Base-by-base conservation (phyloP, 2,797 vertebrate genomes). In the Alosa sapidissima region DNA sequence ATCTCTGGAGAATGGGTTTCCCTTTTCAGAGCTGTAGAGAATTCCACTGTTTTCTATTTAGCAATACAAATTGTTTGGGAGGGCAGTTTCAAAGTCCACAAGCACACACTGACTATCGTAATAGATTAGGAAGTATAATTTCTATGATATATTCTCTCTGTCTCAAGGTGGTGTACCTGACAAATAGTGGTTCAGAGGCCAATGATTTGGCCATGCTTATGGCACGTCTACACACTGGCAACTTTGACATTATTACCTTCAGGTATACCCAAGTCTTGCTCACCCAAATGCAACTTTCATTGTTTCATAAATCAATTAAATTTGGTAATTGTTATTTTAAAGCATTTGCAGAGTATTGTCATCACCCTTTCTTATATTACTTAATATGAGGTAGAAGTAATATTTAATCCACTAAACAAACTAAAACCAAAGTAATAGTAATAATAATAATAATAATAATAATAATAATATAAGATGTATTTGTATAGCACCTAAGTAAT, bases 101-200 rank as follows among this genome's bases (percentile, higher is more conserved):
- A 6, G 24, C 58, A 62, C n/a, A 24, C 58, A 62, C 58, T 62
- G n/a, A 7, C 2, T 62, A 21, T 7, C 8, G 2, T 24, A 2
- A 62, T n/a, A 8, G 7, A 24, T 24, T n/a, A 62, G 58, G n/a
- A 62, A 24, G n/a, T 16, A 58, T n/a, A 2, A n/a, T 58, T 58
- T 21, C 16, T 60, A 62, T 1, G n/a, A 84, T 52, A 10, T 9
- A 72, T 54, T 88, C 52, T 87, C 81, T 87, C 85, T 54, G 11
- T 55, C 36, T 81, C 0, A 81, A 99, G 98, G 97, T 99, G 81
- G 87, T 98, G 87, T 99, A 96, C 92, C 90, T 99, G 75, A 96
- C 95, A 62, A 99, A 99, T 92, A 98, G 98, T 0, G 98, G 98
- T 84, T 97, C 98, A 0, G 98, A 99, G 91, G 97, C 98, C 84